Percentiles rank a stretch among this genome's conserved stretches.
These are phyloP conservation scores for Epinephelus fuscoguttatus DNA, from an alignment of 2,113 vertebrate genomes.

Conservation along the genomic window DNA sequence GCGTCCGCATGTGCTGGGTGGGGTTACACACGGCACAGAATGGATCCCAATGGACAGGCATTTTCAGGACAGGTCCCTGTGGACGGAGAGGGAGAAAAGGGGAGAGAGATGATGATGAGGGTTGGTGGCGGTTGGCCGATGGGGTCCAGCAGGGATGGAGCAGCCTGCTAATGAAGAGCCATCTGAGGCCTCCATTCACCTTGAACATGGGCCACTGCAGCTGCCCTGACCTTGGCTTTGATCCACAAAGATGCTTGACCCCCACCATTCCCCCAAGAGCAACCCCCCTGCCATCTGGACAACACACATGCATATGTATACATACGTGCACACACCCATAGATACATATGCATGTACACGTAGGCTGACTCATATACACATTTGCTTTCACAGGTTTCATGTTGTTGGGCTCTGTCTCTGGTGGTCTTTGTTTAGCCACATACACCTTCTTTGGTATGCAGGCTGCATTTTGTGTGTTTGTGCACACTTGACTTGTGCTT, in stretches of 20 bases:
- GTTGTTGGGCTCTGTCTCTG: background rate
- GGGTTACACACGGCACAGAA: conserved; percentile 34
- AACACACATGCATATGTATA: conserved; percentile 78
- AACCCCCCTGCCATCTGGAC: conserved; percentile 83
- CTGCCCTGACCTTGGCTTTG: conserved; percentile 89
- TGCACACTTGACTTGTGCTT: background rate
- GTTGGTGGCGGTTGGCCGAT: conserved; percentile 60
- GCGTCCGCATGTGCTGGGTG: conserved; percentile 37
- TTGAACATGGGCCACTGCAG: conserved; percentile 86
- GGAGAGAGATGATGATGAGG: conserved; percentile 54
- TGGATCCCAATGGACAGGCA: conserved; percentile 66
- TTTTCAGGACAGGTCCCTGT: conserved; percentile 70
- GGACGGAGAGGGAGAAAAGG: conserved; percentile 40
- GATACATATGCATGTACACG: conserved; percentile 72
- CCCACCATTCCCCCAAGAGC: conserved; percentile 79
- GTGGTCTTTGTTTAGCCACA: background rate
- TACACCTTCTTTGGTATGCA: background rate
- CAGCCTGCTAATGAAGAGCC: conserved; percentile 85
- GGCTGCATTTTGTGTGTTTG: background rate
- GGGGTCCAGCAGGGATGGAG: conserved; percentile 75
- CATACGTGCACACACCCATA: conserved; percentile 61
- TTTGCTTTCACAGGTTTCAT: conserved; percentile 49
- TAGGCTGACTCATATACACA: conserved; percentile 45
- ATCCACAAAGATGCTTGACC: conserved; percentile 86
- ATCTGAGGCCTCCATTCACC: conserved; percentile 86